These are phyloP conservation scores for Drosophila fulvimacula DNA, from an alignment of 2,888 invertebrate genomes.

Conservation along the genomic window DNA sequence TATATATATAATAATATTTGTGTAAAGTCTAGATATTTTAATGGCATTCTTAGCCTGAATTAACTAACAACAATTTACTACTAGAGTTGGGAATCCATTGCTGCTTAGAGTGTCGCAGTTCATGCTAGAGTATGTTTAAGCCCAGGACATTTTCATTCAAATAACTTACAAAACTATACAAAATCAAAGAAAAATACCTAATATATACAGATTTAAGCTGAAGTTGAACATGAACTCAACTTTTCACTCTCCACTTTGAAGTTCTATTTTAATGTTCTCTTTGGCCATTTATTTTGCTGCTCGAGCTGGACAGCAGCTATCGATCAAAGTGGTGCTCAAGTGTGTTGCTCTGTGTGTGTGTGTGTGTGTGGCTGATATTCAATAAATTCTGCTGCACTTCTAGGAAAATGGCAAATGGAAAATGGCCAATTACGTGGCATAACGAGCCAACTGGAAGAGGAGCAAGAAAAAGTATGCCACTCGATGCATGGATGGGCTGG, in stretches of 20 bases:
- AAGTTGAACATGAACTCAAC: neutral
- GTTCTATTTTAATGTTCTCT: neutral
- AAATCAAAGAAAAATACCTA: neutral
- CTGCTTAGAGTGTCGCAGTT: too few species aligned
- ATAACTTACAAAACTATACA: neutral
- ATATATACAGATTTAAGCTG: neutral
- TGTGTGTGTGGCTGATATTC: constrained; percentile 57
- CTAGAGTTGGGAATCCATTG: too few species aligned
- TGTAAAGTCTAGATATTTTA: too few species aligned
- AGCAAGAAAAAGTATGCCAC: constrained; percentile 55
- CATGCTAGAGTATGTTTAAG: neutral
- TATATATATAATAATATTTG: too few species aligned
- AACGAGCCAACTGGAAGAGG: constrained; percentile 57
- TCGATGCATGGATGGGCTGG: constrained; percentile 10
- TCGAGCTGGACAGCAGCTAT: constrained; percentile 38
- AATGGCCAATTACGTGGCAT: constrained; percentile 77
- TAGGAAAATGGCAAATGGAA: constrained; percentile 63
- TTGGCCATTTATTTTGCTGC: constrained; percentile 5
- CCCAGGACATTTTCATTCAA: too few species aligned
- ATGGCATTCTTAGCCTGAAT: too few species aligned
- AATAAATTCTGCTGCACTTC: constrained; percentile 69
- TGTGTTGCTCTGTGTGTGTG: neutral
- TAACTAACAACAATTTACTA: too few species aligned
- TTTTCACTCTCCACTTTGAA: neutral
- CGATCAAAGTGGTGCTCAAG: constrained; percentile 60